These are phyloP conservation scores for Tympanuchus pallidicinctus DNA, from an alignment of 2,113 vertebrate species.

Conservation along the genomic window DNA sequence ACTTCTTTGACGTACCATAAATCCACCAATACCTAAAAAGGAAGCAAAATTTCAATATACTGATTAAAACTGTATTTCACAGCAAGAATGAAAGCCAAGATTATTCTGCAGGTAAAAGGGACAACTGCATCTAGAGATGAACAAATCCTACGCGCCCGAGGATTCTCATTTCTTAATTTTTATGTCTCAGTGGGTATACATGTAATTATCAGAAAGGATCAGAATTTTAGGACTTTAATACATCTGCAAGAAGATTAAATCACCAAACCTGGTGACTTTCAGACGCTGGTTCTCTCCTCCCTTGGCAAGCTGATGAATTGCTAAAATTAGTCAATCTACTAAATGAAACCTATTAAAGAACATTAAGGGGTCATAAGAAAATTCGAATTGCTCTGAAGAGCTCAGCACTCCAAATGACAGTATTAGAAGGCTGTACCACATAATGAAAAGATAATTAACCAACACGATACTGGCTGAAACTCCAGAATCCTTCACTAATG, in stretches of 20 bases:
- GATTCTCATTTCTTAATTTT: not conserved
- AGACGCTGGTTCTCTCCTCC: not conserved
- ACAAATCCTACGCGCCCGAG: not conserved
- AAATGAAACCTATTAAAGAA: slow-evolving; percentile 1
- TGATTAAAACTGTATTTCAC: not conserved
- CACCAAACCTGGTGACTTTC: not conserved
- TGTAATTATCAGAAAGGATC: not conserved
- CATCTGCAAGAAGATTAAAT: not conserved
- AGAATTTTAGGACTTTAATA: not conserved
- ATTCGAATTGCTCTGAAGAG: not conserved
- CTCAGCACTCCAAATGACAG: not conserved
- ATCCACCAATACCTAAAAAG: slow-evolving; percentile 92
- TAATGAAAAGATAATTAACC: not conserved
- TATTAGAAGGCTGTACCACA: not conserved
- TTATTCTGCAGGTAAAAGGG: not conserved
- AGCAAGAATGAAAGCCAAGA: not conserved
- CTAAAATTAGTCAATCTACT: not conserved
- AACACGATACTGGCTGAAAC: not conserved
- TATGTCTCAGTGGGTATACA: not conserved
- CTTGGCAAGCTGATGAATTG: not conserved
- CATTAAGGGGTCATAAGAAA: not conserved
- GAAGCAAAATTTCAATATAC: not conserved
- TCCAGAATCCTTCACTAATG: not conserved
- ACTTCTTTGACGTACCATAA: slow-evolving; percentile 97
- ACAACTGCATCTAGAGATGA: not conserved